Evolutionary conservation across 2,888 invertebrate genomes (phyloP), one percentile per base, ranked within the genome.

Genomic region (Agonum fuliginosum): DNA sequence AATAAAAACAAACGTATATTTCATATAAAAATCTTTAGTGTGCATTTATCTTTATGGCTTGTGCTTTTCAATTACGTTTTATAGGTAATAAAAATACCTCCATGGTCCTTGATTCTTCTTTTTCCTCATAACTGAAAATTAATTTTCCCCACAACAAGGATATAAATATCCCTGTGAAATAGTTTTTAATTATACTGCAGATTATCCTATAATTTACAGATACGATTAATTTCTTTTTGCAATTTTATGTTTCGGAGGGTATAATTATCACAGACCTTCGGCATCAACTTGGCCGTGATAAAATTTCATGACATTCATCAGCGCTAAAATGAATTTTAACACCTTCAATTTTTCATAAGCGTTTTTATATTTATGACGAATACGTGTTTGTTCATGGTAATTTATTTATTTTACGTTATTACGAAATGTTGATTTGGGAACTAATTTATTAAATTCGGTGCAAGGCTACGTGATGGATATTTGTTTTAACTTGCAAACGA

Each of bases 201-300:
- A 48, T 37, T 17, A 20, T 17, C 2, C 8, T 6, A 4, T 48
- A 48, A 48, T 48, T 48, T 20, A 48, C 48, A 12, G 48, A 8
- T 17, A 62, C 30, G 27, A 24, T 27, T 58, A 58, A 22, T 58
- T 58, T 62, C 30, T 62, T 62, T 62, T 62, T 62, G 62, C 62
- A 62, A 27, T 62, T 27, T 62, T 62, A 24, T 27, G 30, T 27
- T 12, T 62, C 12, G 27, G 5, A 14, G 27, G 30, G 62, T 62
- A 27, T 62, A 62, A 62, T 62, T 62, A 62, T 30, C 5, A 62
- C 24, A 62, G 27, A 62, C 27, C 24, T 24, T 62, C 27, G 27
- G 12, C 30, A 14, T 24, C 27, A 27, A 37, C n/a, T n/a, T n/a
- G 37, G 37, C 37, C 37, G n/a, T 34, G 8, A 34, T 10, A 34